Evolutionary conservation across 2,113 vertebrate species (phyloP).

Genomic region (Recurvirostra avosetta): DNA sequence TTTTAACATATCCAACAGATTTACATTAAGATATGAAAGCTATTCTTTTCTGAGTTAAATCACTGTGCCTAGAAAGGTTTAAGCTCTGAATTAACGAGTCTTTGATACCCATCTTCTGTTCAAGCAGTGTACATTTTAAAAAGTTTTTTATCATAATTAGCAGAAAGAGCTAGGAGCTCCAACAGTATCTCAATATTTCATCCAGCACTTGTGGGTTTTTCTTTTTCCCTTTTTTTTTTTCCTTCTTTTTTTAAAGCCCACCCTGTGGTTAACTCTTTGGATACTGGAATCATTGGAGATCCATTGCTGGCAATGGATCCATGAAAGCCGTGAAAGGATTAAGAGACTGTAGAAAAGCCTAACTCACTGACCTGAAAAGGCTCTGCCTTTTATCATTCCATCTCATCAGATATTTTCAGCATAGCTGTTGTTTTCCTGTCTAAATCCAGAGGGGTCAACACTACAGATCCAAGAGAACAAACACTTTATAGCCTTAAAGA

Average conservation of each 20-base stretch:
- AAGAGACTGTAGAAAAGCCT: background rate
- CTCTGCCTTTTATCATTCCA: constrained; percentile 14
- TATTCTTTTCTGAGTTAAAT: constrained; percentile 29
- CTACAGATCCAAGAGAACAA: constrained; percentile 4
- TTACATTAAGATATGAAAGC: constrained; percentile 49
- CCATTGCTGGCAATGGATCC: constrained; percentile 50
- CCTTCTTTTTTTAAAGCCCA: background rate
- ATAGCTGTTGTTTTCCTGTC: background rate
- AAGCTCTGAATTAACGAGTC: constrained; percentile 36
- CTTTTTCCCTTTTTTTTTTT: background rate
- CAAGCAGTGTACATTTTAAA: constrained; percentile 20
- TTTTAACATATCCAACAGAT: constrained; percentile 44
- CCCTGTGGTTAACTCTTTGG: background rate
- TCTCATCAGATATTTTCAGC: constrained; percentile 15
- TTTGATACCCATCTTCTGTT: constrained; percentile 35
- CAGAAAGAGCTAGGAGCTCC: constrained; percentile 10
- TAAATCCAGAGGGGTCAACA: constrained; percentile 15
- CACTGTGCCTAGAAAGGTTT: background rate
- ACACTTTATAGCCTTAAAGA: constrained; percentile 7
- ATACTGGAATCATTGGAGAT: background rate
- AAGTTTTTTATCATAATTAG: constrained; percentile 45
- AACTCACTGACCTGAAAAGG: background rate
- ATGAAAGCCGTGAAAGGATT: background rate
- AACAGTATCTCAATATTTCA: background rate
- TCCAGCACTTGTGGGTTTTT: background rate